Evolutionary conservation across 2,113 vertebrate genomes (phyloP), one percentile per base, ranked within the genome.

Genomic region (Amphiprion percula): DNA sequence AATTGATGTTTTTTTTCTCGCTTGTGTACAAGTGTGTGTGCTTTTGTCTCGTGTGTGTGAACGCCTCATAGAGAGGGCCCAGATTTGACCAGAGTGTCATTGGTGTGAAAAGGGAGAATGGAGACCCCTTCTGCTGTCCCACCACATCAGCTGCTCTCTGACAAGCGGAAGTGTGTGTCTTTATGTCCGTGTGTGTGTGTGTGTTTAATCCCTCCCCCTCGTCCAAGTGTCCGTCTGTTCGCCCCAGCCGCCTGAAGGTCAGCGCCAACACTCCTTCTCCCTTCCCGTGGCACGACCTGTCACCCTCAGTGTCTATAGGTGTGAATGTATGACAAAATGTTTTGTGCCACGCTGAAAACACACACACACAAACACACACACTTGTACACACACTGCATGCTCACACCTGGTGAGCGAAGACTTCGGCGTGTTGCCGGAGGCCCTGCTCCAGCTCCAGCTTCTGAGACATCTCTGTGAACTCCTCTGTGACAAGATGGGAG

Each of bases 381-480:
- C 9, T 37, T 2, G 39, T 15, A 44, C 39, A 37, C 39, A 74
- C 7, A 68, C n/a, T 24, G 64, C 53, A 6, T 0, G 15, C n/a
- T 67, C 79, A 12, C 91, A 96, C 96, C 96, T 96, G 92, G 21
- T 93, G 93, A 44, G 96, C 95, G 16, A 95, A 95, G 80, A 82
- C 77, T 83, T 96, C 95, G 0, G 94, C 95, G 0, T 94, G 88
- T 61, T 94, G 90, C 26, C 95, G 84, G 65, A 95, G 94, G 65
- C 84, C 94, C 81, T 95, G 94, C 81, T 96, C 95, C 85, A 95
- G 66, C 72, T 96, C 92, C 81, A 96, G 93, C 67, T 92, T 90
- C 87, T 95, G 88, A 82, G 94, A 71, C 1, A 95, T 93, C 49
- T 95, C 90, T 10, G 84, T 64, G 74, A 95, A 96, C 75, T 96